phyloP scores from a whole-genome alignment of 2,113 vertebrate species.

The Gymnarchus niloticus region DNA sequence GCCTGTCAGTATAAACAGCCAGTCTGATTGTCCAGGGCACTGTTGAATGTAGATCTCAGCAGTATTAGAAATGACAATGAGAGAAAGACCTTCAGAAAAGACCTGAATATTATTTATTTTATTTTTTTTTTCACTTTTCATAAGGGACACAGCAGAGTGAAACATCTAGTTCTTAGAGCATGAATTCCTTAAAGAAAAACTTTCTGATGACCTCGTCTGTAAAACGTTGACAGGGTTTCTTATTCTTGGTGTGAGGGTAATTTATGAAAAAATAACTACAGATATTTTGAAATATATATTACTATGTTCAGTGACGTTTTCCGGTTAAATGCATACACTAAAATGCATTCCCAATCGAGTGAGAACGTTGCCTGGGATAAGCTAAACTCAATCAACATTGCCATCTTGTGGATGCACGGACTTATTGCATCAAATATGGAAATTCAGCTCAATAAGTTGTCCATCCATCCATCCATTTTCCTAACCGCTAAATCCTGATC shows the following conservation, averaged over 20 bases:
- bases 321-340: neutral
- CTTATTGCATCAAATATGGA: conserved; percentile 4
- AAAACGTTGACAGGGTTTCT: too few species aligned
- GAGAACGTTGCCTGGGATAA: neutral
- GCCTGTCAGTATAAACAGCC: neutral
- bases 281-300: neutral
- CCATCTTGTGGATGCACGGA: conserved; percentile 43
- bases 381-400: conserved; percentile 20
- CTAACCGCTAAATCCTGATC: too few species aligned
- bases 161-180: neutral
- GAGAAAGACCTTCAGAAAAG: neutral
- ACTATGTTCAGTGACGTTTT: neutral
- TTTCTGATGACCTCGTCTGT: neutral
- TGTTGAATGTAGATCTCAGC: conserved; percentile 1
- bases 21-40: neutral
- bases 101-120: neutral
- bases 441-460: neutral
- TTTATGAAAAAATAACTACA: neutral
- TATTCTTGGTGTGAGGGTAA: too few species aligned
- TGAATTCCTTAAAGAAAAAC: conserved; percentile 15
- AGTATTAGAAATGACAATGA: neutral
- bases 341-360: neutral
- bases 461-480: too few species aligned
- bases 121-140: neutral
- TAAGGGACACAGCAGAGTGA: neutral